Conservation (phyloP, 2,888 invertebrate genomes). For the Parnassius smintheus region DNA sequence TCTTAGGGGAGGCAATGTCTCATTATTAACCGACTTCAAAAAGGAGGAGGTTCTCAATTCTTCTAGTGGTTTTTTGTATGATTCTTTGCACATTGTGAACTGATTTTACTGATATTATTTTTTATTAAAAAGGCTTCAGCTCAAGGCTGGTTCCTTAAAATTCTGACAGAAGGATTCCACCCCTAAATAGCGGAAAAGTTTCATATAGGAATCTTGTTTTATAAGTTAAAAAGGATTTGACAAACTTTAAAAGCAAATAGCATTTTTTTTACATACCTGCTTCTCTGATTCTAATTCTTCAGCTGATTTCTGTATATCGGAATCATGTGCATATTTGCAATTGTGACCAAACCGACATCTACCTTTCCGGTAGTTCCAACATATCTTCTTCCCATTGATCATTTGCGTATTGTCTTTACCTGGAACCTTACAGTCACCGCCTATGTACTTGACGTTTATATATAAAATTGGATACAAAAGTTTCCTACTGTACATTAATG, state of each 20-base stretch:
- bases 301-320: conserved; percentile 86
- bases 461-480: conserved; percentile 58
- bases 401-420: conserved; percentile 86
- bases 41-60: too few species aligned
- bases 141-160: too few species aligned
- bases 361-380: conserved; percentile 96
- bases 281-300: conserved; percentile 82
- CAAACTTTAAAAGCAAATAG: neutral
- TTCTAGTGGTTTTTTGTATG: too few species aligned
- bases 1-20: too few species aligned
- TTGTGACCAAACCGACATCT: conserved; percentile 94
- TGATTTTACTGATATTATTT: too few species aligned
- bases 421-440: conserved; percentile 81
- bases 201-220: too few species aligned
- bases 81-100: too few species aligned
- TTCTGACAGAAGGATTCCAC: too few species aligned
- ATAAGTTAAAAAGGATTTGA: too few species aligned
- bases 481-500: conserved; percentile 34
- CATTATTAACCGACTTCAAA: too few species aligned
- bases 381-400: conserved; percentile 93
- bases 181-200: too few species aligned
- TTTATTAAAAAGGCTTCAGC: too few species aligned
- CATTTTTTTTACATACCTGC: conserved; percentile 47
- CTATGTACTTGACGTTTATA: conserved; percentile 81
- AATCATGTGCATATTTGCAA: conserved; percentile 95